These are phyloP conservation scores for Hypsopygia costalis DNA, from an alignment of 2,888 invertebrate species.

Conservation along the genomic window DNA sequence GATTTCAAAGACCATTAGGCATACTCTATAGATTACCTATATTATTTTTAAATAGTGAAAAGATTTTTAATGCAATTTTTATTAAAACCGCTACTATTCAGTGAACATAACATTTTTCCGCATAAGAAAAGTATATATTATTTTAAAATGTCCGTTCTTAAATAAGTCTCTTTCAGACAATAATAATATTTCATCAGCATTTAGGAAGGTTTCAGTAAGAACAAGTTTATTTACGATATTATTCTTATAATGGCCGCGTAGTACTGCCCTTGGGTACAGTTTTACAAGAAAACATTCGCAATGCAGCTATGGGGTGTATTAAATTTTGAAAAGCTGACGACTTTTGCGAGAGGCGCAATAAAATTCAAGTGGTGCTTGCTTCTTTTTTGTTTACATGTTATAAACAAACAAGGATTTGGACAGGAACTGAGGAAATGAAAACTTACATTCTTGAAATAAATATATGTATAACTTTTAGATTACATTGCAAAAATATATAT, in stretches of 20 bases:
- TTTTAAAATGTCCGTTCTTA: neutral
- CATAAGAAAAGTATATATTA: neutral
- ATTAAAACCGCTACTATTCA: too few species aligned
- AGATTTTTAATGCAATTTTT: too few species aligned
- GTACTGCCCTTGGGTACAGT: conserved; percentile 57
- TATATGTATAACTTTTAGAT: too few species aligned
- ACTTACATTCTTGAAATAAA: too few species aligned
- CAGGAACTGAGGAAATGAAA: too few species aligned
- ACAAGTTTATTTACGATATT: conserved; percentile 60
- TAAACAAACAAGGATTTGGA: conserved; percentile 1
- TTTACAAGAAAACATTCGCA: conserved; percentile 60
- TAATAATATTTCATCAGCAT: conserved; percentile 12
- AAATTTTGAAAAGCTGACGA: conserved; percentile 56
- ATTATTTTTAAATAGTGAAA: too few species aligned
- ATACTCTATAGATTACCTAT: too few species aligned
- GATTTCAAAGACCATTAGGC: too few species aligned
- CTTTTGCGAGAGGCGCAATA: conserved; percentile 30
- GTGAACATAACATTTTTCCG: too few species aligned
- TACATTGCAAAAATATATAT: too few species aligned
- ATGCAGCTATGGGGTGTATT: conserved; percentile 68
- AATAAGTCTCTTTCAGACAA: conserved; percentile 5
- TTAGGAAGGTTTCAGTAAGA: conserved; percentile 37
- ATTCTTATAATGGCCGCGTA: conserved; percentile 56
- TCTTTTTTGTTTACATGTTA: conserved; percentile 1
- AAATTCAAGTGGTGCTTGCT: neutral